A percentile compares a stretch with the other conserved stretches of the same genome.
Evolutionary conservation across 2,888 invertebrate genomes (phyloP).

Genomic region (Nomada ferruginata): DNA sequence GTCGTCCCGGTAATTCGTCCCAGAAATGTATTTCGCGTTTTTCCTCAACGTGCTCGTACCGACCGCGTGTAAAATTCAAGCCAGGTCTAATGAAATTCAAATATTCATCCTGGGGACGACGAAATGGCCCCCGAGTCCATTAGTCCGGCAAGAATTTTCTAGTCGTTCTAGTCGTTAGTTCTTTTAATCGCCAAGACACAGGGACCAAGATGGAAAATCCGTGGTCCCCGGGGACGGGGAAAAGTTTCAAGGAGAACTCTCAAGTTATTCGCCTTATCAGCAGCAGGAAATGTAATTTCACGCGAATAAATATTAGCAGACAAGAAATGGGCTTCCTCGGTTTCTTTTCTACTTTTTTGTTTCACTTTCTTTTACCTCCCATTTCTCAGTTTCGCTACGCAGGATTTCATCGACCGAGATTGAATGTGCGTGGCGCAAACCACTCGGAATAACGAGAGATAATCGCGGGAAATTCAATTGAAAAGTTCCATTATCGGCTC

Average conservation of each 20-base stretch:
- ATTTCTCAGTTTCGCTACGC: background rate
- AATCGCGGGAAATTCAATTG: constrained; percentile 59
- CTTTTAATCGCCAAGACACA: constrained; percentile 22
- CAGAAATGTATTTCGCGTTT: background rate
- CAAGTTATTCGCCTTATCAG: constrained; percentile 21
- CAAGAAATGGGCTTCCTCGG: background rate
- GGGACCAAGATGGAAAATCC: constrained; percentile 1
- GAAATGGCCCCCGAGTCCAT: constrained; percentile 4
- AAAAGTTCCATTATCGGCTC: constrained; percentile 61
- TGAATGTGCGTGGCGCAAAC: constrained; percentile 16
- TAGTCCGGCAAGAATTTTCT: constrained; percentile 14
- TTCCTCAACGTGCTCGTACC: background rate
- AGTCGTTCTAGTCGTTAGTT: constrained; percentile 7
- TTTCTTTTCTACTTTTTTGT: background rate
- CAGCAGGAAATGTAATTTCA: constrained; percentile 44
- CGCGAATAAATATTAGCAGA: constrained; percentile 47
- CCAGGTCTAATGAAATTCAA: constrained; percentile 26
- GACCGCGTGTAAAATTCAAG: constrained; percentile 7
- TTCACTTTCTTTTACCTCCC: background rate
- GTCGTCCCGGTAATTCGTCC: background rate
- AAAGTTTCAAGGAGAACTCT: constrained; percentile 1
- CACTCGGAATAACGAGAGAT: constrained; percentile 54
- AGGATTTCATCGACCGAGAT: constrained; percentile 13
- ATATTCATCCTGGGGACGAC: constrained; percentile 20
- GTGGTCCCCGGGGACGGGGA: background rate